Evolutionary conservation across 2,113 vertebrate species (phyloP).

Genomic region (Equus quagga): DNA sequence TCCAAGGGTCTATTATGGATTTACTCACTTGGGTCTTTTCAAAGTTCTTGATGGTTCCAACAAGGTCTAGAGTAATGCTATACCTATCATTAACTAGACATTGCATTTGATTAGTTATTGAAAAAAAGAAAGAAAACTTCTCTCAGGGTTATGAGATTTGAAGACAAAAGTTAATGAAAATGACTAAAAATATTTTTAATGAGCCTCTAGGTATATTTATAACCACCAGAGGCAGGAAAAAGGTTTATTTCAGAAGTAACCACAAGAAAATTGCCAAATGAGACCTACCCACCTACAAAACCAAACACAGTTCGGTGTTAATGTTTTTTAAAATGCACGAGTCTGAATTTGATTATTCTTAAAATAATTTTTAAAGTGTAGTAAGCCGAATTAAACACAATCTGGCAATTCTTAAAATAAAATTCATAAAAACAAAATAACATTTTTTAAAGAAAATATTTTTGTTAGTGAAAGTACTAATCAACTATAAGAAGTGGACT

Average conservation of each 20-base stretch:
- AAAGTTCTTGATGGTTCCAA: background rate
- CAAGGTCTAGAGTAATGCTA: background rate
- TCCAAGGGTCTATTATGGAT: background rate
- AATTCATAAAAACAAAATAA: background rate
- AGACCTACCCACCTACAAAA: background rate
- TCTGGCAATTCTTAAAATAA: background rate
- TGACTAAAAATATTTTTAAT: background rate
- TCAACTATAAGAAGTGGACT: background rate
- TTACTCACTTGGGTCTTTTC: background rate
- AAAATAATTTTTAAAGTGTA: background rate
- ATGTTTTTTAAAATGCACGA: background rate
- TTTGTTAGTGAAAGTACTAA: background rate
- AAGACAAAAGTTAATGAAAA: conserved; percentile 13
- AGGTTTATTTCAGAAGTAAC: background rate
- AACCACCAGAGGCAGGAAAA: background rate
- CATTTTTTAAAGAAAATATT: background rate
- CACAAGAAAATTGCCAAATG: background rate
- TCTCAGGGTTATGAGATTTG: background rate
- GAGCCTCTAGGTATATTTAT: background rate
- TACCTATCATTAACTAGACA: background rate
- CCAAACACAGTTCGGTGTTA: background rate
- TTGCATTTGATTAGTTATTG: background rate
- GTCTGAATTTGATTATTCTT: background rate
- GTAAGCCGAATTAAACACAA: background rate
- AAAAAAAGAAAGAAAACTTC: background rate